These are phyloP conservation scores for Indicator maculatus DNA, from an alignment of 2,113 vertebrate genomes.

Conservation along the genomic window DNA sequence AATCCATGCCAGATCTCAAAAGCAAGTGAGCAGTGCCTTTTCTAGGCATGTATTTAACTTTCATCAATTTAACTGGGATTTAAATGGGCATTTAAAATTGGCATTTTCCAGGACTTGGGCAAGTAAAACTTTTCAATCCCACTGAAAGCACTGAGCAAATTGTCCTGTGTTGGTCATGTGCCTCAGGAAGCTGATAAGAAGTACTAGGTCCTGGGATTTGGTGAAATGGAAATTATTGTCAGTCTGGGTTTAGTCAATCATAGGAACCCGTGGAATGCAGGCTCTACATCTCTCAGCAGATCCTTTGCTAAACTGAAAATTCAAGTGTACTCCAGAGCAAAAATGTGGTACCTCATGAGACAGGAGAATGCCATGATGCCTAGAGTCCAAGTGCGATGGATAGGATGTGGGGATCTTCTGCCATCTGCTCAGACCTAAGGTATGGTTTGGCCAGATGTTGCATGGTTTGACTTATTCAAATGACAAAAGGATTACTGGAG, in stretches of 20 bases:
- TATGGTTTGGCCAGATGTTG: background rate
- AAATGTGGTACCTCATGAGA: fast-evolving
- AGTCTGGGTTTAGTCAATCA: background rate
- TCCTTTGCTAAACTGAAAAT: background rate
- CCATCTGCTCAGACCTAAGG: background rate
- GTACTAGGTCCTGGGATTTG: background rate
- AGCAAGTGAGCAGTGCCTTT: background rate
- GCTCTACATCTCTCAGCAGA: background rate
- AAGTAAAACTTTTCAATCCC: background rate
- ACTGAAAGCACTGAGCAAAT: background rate
- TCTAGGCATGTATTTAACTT: background rate
- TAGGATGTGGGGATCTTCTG: background rate
- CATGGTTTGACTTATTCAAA: background rate
- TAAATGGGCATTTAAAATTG: background rate
- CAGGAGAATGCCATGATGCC: fast-evolving
- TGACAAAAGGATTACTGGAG: background rate
- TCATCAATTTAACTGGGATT: background rate
- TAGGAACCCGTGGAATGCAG: background rate
- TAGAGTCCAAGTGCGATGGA: fast-evolving
- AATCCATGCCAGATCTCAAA: background rate
- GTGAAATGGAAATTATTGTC: background rate
- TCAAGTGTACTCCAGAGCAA: fast-evolving
- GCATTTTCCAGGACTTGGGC: background rate
- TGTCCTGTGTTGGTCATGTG: fast-evolving
- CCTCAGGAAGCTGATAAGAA: background rate